phyloP scores from a whole-genome alignment of 2,888 invertebrate genomes.

The Stenotaenia linearis region DNA sequence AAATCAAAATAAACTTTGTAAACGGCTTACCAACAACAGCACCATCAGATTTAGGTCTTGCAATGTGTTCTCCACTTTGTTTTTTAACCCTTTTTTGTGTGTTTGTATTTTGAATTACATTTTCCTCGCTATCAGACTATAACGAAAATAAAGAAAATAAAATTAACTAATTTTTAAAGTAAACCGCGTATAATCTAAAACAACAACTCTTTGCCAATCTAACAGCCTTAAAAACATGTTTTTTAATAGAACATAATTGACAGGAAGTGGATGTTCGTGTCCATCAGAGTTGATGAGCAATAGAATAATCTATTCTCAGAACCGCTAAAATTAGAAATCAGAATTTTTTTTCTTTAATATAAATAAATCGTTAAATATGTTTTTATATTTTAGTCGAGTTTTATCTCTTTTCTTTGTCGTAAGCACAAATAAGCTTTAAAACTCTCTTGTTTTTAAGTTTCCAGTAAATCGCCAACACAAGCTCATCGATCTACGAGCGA shows the following conservation, averaged over 20 bases:
- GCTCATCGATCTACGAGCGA: conserved; percentile 3
- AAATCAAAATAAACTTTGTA: too few relatives aligned
- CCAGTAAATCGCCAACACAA: neutral
- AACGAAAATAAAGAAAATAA: neutral
- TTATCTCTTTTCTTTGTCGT: neutral
- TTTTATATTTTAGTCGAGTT: neutral
- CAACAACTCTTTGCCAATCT: too few relatives aligned
- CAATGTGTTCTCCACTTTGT: neutral
- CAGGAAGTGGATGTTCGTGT: neutral
- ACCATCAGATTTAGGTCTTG: conserved; percentile 29
- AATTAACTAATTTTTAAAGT: neutral
- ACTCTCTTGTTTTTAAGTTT: neutral
- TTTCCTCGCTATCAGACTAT: neutral
- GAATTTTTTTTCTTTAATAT: neutral
- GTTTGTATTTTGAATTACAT: conserved; percentile 10
- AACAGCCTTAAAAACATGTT: too few relatives aligned
- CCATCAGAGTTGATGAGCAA: neutral
- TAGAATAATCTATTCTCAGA: neutral
- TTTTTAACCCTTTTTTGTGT: conserved; percentile 24
- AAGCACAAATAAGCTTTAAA: neutral
- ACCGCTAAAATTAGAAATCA: neutral
- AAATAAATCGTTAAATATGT: too few relatives aligned
- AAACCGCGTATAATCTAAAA: too few relatives aligned
- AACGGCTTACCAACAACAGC: conserved; percentile 13
- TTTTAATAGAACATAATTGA: neutral